These are phyloP conservation scores for Leptura quadrifasciata DNA, from an alignment of 2,888 invertebrate species.

Conservation along the genomic window DNA sequence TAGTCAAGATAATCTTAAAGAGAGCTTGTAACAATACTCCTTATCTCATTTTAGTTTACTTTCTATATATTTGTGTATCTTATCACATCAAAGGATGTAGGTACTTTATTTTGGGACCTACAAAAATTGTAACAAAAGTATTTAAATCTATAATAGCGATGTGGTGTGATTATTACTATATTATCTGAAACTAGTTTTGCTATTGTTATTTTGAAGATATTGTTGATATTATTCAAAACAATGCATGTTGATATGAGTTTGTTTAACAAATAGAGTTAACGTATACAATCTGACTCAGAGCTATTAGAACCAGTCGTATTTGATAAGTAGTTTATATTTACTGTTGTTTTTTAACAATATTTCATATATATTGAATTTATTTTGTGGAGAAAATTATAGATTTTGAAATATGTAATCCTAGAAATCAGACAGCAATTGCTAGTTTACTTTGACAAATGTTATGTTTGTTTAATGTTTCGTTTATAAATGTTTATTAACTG, in stretches of 20 bases:
- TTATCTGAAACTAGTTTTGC: slow-evolving; percentile 6
- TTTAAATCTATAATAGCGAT: background rate
- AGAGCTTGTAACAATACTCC: background rate
- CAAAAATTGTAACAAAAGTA: background rate
- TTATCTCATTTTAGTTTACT: slow-evolving; percentile 7
- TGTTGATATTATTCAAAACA: slow-evolving; percentile 9
- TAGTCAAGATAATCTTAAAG: slow-evolving; percentile 19
- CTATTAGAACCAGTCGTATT: background rate
- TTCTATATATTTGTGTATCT: slow-evolving; percentile 9
- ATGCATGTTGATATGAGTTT: slow-evolving; percentile 5
- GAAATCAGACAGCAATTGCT: too few species aligned
- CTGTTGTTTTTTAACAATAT: background rate
- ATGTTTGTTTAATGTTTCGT: too few species aligned
- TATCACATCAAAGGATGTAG: background rate
- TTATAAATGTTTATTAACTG: too few species aligned
- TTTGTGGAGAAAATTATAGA: too few species aligned
- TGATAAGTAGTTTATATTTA: background rate
- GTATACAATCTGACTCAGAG: background rate
- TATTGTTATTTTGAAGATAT: slow-evolving; percentile 3
- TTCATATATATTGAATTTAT: too few species aligned
- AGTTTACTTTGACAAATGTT: too few species aligned
- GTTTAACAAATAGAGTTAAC: slow-evolving; percentile 17
- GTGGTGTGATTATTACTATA: background rate
- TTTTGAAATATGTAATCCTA: too few species aligned
- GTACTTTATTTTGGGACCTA: background rate